phyloP scores from a whole-genome alignment of 2,888 invertebrate species.

The Parascotia fuliginaria region DNA sequence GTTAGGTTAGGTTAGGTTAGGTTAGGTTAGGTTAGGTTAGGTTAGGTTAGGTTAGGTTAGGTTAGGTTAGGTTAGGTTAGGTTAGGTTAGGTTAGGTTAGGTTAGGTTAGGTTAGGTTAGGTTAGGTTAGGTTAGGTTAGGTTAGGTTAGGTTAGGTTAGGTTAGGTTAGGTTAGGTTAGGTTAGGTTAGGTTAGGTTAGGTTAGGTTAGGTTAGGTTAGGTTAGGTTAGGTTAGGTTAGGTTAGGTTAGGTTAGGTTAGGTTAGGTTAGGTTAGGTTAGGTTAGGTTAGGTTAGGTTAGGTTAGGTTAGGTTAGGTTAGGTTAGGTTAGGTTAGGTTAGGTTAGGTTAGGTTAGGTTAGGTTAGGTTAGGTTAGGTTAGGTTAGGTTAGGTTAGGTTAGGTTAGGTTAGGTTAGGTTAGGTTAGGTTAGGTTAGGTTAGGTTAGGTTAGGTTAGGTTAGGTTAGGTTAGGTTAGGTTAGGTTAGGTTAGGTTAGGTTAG shows the following conservation, averaged over 20 bases:
- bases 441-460: slow-evolving; percentile 4
- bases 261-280: slow-evolving; percentile 4
- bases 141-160: slow-evolving; percentile 4
- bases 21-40: slow-evolving; percentile 4
- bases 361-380: slow-evolving; percentile 4
- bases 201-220: slow-evolving; percentile 4
- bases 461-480: slow-evolving; percentile 6
- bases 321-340: slow-evolving; percentile 4
- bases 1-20: slow-evolving; percentile 6
- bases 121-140: slow-evolving; percentile 4
- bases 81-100: slow-evolving; percentile 4
- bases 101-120: too few relatives aligned
- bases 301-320: slow-evolving; percentile 3
- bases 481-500: slow-evolving; percentile 5
- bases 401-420: slow-evolving; percentile 4
- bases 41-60: slow-evolving; percentile 4
- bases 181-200: slow-evolving; percentile 3
- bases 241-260: slow-evolving; percentile 5
- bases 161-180: slow-evolving; percentile 5
- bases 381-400: slow-evolving; percentile 4
- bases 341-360: slow-evolving; percentile 5
- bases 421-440: slow-evolving; percentile 5
- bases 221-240: slow-evolving; percentile 5
- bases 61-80: slow-evolving; percentile 6
- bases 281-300: slow-evolving; percentile 5